phyloP scores from a whole-genome alignment of 2,888 invertebrate species.

The Buathra laborator region DNA sequence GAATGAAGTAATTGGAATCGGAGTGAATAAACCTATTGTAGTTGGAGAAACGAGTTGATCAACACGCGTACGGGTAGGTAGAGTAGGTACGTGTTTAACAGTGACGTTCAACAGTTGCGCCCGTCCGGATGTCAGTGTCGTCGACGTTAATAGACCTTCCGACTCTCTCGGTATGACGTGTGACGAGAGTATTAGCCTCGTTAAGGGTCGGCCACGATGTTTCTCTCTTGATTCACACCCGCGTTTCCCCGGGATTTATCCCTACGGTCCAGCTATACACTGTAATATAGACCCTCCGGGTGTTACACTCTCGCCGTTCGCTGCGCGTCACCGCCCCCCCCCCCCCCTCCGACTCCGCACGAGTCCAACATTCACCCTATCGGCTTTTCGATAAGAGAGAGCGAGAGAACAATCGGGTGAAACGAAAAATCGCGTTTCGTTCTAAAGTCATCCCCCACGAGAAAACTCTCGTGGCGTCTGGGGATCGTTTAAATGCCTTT shows the following conservation, averaged over 20 bases:
- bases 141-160: conserved; percentile 77
- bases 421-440: conserved; percentile 80
- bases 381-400: conserved; percentile 10
- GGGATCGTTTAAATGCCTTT: conserved; percentile 81
- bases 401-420: conserved; percentile 40
- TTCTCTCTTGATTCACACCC: conserved; percentile 65
- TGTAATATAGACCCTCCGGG: conserved; percentile 64
- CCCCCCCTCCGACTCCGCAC: conserved; percentile 11
- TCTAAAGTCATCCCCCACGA: conserved; percentile 75
- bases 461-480: conserved; percentile 70
- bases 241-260: conserved; percentile 43
- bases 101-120: conserved; percentile 83
- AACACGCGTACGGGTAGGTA: conserved; percentile 36
- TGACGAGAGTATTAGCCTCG: conserved; percentile 78
- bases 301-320: conserved; percentile 43
- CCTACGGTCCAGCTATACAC: conserved; percentile 51
- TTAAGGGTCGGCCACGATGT: conserved; percentile 74
- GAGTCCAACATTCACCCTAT: neutral
- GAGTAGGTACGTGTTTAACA: conserved; percentile 74
- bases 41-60: conserved; percentile 48
- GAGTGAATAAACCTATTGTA: neutral
- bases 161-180: conserved; percentile 72
- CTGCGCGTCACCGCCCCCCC: conserved; percentile 30
- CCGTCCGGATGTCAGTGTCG: conserved; percentile 77
- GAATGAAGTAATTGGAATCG: conserved; percentile 2